Base-by-base conservation (phyloP, 2,113 vertebrate species). In the Rousettus leschenaultii region DNA sequence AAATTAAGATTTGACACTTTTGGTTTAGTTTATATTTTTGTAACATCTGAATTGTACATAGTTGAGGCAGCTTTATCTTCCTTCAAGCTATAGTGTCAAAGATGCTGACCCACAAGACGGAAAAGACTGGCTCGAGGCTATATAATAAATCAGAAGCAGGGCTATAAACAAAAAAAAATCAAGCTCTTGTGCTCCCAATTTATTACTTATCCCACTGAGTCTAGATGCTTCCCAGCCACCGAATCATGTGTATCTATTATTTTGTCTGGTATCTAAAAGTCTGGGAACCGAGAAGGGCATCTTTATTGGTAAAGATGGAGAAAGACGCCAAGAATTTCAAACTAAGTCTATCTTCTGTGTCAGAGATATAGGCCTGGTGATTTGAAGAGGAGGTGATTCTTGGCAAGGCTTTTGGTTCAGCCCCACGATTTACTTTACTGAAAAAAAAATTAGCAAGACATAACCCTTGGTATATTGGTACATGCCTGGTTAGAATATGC, bases 1-100 rank as follows among this genome's bases (percentile, higher is more conserved):
- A 26, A 80, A 78, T 78, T 88, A 90, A 95, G 65, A 95, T 22
- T 43, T n/a, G 63, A 53, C 18, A 73, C 61, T 86, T 97, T 57
- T 28, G 70, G 43, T 83, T 93, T n/a, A 51, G 65, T 21, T 21
- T 48, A 14, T 73, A 88, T 48, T 85, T 86, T 87, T 48, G 5
- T 73, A 93, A 93, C 40, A 75, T 75, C 66, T 83, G 55, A 89
- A 83, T 30, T 73, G 68, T 59, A 70, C 38, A 43, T 33, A 92
- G 53, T 55, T 66, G 74, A 84, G 71, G 45, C 26, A 83, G 61
- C 38, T 68, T 53, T 59, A 74, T 78, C 61, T 75, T 86, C 77
- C 77, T 45, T 65, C 40, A 68, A 53, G 63, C 86, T 75, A 80
- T 0, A 80, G 35, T 35, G 48, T 35, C 3, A 15, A 77, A 77